A percentile compares a stretch with the other conserved stretches of the same genome.
Conservation (phyloP, 2,113 vertebrate species). For the Leiothrix lutea region DNA sequence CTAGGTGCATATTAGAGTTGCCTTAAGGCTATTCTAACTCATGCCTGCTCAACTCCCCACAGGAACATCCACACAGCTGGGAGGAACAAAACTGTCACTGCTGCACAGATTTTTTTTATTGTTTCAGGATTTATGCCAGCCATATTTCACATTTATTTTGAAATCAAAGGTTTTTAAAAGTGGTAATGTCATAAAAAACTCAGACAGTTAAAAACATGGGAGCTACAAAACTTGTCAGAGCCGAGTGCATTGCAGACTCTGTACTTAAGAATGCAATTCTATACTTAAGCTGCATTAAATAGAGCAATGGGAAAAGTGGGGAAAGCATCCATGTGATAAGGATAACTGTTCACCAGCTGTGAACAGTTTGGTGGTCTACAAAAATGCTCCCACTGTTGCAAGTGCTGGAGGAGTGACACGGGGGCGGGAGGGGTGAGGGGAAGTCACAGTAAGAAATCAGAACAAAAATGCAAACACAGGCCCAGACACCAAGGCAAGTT, state of each 20-base stretch:
- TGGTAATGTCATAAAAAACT: neutral
- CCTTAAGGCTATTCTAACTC: neutral
- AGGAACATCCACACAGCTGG: neutral
- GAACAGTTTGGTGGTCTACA: neutral
- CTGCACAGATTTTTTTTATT: neutral
- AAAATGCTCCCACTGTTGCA: conserved; percentile 10
- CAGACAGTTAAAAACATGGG: neutral
- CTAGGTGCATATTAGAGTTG: neutral
- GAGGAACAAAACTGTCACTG: neutral
- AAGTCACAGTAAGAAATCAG: neutral
- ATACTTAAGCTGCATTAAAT: neutral
- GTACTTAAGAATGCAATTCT: neutral
- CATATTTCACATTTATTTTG: neutral
- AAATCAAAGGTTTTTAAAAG: neutral
- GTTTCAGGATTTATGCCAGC: neutral
- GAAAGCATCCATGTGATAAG: neutral
- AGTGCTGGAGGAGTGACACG: neutral
- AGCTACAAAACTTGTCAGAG: neutral
- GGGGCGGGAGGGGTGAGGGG: neutral
- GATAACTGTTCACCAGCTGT: conserved; percentile 18
- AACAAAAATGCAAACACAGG: neutral
- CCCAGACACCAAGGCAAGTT: neutral
- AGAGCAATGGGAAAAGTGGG: neutral
- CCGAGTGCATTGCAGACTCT: neutral
- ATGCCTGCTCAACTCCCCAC: neutral